Percentiles rank a stretch among this genome's conserved stretches.
These are phyloP conservation scores for Amphipoea lucens DNA, from an alignment of 2,888 invertebrate species.

Conservation along the genomic window DNA sequence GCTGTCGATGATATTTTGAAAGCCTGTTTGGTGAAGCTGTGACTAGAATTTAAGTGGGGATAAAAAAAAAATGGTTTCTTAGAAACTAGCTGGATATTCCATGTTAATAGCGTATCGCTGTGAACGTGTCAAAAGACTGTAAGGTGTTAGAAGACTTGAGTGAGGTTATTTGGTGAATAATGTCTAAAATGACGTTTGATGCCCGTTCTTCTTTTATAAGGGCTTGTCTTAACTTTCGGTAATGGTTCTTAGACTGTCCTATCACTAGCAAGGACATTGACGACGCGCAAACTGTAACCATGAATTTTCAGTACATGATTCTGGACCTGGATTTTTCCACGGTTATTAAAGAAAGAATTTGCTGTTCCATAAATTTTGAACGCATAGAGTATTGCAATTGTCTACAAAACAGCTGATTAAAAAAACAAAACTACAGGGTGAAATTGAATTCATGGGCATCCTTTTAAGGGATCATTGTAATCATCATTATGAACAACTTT, in stretches of 20 bases:
- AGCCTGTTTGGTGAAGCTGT: constrained; percentile 35
- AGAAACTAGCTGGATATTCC: not conserved
- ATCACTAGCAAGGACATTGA: too few relatives aligned
- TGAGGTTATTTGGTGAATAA: not conserved
- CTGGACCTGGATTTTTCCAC: too few relatives aligned
- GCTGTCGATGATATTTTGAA: constrained; percentile 51
- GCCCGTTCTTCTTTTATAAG: not conserved
- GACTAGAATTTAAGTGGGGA: constrained; percentile 25
- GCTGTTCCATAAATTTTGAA: too few relatives aligned
- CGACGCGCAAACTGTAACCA: too few relatives aligned
- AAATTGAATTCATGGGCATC: too few relatives aligned
- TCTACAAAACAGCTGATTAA: too few relatives aligned
- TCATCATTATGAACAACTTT: too few relatives aligned
- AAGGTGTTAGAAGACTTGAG: not conserved
- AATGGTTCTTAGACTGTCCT: not conserved
- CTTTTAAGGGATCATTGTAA: too few relatives aligned
- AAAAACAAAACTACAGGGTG: too few relatives aligned
- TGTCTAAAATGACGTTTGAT: not conserved
- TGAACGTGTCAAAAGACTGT: not conserved
- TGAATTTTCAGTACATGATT: too few relatives aligned
- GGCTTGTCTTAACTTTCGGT: not conserved
- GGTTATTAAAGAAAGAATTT: too few relatives aligned
- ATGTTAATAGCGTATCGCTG: not conserved
- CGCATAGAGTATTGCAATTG: too few relatives aligned
- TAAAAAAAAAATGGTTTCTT: not conserved